Evolutionary conservation across 1,140 invertebrate genomes (phyloP), one percentile per base, ranked within the genome.

Genomic region (Odontomachus brunneus): DNA sequence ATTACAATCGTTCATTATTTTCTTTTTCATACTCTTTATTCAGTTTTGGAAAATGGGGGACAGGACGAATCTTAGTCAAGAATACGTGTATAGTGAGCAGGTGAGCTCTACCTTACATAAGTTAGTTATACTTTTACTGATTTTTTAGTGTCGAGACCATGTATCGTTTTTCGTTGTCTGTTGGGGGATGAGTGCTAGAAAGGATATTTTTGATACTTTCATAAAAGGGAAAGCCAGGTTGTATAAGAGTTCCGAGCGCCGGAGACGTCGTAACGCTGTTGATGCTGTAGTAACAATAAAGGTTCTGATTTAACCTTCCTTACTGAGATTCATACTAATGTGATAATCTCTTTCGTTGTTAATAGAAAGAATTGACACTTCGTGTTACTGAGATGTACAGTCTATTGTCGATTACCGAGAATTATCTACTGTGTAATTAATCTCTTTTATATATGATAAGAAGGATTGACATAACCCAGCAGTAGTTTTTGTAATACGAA

Each of bases 181-280:
- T 93, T 93, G 91, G 90, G 89, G 89, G 88, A 91, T 89, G 90
- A 92, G 90, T 90, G 92, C 89, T 93, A 93, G 92, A 94, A 93
- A 93, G 93, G 92, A 94, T 95, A 95, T 95, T 95, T 95, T 95
- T 94, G 94, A 94, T 95, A 95, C 94, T 94, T 95, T 95, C 94
- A 95, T 95, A 94, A 94, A 93, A 89, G 86, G 88, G 86, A 85
- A 90, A 90, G 88, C 88, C 83, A 89, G 75, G 84, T 92, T 90
- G 84, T 89, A 90, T 89, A 90, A 90, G 87, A 82, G 84, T 89
- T 90, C 92, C 74, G 82, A 89, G 80, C 83, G 85, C 89, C 88
- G 87, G 91, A 93, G 82, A 89, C 90, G 87, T 90, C 87, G 89
- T 90, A 90, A 91, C 81, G 84, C 86, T 91, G 90, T 91, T 91